phyloP scores from a whole-genome alignment of 37 sponge, comb jelly and placozoan genomes.

The Halichondria panicea region DNA sequence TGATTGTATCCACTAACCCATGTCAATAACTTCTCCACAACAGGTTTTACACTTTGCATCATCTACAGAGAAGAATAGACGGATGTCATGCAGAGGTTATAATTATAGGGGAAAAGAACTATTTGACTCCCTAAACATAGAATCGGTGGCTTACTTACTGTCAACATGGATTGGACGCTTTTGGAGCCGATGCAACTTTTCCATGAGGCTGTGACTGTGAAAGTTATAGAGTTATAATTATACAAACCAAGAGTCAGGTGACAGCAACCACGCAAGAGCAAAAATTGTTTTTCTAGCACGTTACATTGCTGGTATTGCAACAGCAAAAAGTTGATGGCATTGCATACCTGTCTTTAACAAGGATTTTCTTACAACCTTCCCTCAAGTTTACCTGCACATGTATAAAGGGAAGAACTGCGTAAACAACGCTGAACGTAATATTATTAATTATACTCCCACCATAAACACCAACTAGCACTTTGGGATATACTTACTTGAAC shows the following conservation, averaged over 20 bases:
- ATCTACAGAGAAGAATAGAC: constrained; percentile 14
- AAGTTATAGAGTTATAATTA: too few relatives aligned
- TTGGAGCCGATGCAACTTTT: constrained; percentile 46
- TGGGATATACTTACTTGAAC: constrained; percentile 55
- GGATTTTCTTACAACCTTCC: constrained; percentile 90
- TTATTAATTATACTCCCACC: too few relatives aligned
- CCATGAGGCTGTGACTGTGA: constrained; percentile 47
- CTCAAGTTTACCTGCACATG: constrained; percentile 73
- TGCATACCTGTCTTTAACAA: constrained; percentile 86
- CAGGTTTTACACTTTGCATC: constrained; percentile 41
- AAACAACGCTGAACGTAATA: too few relatives aligned
- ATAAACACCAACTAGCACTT: background rate
- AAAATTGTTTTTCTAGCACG: background rate
- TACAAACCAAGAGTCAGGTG: too few relatives aligned
- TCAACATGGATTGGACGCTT: constrained; percentile 48
- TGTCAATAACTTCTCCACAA: constrained; percentile 41
- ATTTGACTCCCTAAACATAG: too few relatives aligned
- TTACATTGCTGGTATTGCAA: background rate
- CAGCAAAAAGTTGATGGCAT: background rate
- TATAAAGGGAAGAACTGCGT: too few relatives aligned
- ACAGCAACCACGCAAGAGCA: background rate
- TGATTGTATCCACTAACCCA: constrained; percentile 8
- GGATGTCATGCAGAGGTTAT: background rate
- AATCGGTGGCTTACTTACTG: constrained; percentile 19
- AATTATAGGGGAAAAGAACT: too few relatives aligned